Base-by-base conservation (phyloP, 1,140 invertebrate genomes). In the Drosophila paulistorum region DNA sequence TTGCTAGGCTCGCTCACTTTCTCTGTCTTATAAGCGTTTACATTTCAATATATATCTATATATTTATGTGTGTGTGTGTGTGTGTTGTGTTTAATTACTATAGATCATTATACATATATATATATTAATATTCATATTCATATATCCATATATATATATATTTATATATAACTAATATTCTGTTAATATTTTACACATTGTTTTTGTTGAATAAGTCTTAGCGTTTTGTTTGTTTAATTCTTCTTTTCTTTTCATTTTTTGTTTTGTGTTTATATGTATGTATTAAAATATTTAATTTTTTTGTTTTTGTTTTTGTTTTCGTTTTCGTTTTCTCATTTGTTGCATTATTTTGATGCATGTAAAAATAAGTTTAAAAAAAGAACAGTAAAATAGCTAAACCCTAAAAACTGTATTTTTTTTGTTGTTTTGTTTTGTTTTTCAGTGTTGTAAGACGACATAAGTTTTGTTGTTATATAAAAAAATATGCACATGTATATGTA, bases 141-240 rank as follows among this genome's bases (percentile, higher is more conserved):
- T 7, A 48, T 68, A 59, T 51, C 35, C 30, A 58, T 60, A 55
- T 68, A 67, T 17, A 67, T 17, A 17, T 45, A 57, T 65, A 17
- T 67, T 45, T 67, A 42, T 65, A 55, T 70, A 66, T 68, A 58
- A 63, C 67, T 74, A 64, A 67, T 55, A 62, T 77, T 68, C 48
- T 70, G 65, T 87, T 87, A 87, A 82, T 86, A 86, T 87, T 87
- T 86, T 86, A 85, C 82, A 85, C n/a, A 54, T 64, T 86, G 61
- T 61, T 67, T 82, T 78, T 79, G 65, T 87, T 87, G 79, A 86
- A 86, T 86, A 86, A 86, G 83, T 86, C 83, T 86, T 86, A 86
- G 83, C 83, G 83, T 86, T 81, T 23, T 51, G 45, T 51, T 51
- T 51, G 45, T 51, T 51, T 51, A 51, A 51, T 51, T 51, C 45